These are phyloP conservation scores for Megalops cyprinoides DNA, from an alignment of 2,797 vertebrate species.

Conservation along the genomic window DNA sequence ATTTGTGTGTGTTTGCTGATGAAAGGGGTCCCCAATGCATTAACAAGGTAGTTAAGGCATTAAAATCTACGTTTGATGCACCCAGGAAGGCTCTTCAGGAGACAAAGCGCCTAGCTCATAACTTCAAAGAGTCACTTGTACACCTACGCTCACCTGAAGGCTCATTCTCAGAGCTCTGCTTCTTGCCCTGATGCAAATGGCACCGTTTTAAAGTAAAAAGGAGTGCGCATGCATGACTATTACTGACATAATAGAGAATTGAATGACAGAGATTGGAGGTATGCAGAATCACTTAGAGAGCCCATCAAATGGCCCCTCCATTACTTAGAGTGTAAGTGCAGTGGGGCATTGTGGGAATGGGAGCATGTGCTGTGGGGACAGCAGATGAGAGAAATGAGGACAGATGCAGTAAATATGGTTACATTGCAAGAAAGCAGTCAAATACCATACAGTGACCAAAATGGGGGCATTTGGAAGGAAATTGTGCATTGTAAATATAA, in stretches of 20 bases:
- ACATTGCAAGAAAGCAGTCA: too few species aligned
- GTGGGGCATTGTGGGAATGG: background rate
- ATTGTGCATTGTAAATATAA: too few species aligned
- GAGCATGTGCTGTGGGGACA: too few species aligned
- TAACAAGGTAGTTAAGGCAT: slow-evolving; percentile 1
- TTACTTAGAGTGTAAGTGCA: background rate
- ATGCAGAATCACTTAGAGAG: too few species aligned
- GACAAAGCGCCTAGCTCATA: background rate
- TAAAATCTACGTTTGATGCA: background rate
- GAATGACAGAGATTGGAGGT: background rate
- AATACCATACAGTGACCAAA: too few species aligned
- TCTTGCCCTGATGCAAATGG: background rate
- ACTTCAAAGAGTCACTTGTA: background rate
- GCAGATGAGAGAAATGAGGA: too few species aligned
- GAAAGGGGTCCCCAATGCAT: background rate
- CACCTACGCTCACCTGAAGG: background rate
- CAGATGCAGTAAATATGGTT: too few species aligned
- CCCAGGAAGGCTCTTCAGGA: background rate
- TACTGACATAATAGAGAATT: background rate
- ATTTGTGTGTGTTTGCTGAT: background rate
- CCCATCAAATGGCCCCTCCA: background rate
- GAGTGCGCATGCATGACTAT: background rate
- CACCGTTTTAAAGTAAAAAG: background rate
- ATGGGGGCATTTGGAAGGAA: too few species aligned
- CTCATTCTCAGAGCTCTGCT: background rate